Conservation (phyloP, 2,113 vertebrate species). For the Arizona elegans region DNA sequence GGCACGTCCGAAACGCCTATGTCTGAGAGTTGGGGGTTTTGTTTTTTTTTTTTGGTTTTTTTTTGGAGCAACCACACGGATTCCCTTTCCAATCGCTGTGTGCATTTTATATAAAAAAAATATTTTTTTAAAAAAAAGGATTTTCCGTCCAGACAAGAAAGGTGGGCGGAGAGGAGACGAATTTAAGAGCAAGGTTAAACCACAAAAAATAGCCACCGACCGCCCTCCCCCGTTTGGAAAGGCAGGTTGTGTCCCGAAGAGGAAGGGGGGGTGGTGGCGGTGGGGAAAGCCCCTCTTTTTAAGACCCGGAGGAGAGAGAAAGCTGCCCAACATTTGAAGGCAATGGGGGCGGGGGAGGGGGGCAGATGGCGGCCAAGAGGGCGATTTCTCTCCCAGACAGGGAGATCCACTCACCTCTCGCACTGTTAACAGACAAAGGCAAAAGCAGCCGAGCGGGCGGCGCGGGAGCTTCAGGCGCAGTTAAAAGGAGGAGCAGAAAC, state of each 20-base stretch:
- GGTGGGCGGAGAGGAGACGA: neutral
- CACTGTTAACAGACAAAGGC: constrained; percentile 1
- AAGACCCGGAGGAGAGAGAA: neutral
- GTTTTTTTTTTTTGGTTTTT: no score
- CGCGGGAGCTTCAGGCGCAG: neutral
- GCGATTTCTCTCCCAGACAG: neutral
- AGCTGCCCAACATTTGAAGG: neutral
- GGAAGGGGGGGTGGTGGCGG: no score
- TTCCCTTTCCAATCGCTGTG: constrained; percentile 26
- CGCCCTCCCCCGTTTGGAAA: neutral
- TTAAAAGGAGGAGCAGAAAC: neutral
- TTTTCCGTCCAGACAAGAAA: constrained; percentile 5
- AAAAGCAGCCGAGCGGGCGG: neutral
- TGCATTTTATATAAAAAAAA: neutral
- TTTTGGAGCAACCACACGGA: neutral
- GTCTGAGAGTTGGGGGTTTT: neutral
- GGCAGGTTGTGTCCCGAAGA: neutral
- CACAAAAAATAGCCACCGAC: neutral
- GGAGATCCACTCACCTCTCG: constrained; percentile 11
- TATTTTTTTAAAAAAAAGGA: neutral
- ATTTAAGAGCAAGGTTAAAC: neutral
- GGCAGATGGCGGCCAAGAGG: neutral
- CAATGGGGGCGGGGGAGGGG: no score
- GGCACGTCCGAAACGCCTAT: neutral
- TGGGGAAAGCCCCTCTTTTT: neutral